Percentiles rank a stretch among this genome's conserved stretches.
Evolutionary conservation across 2,888 invertebrate genomes (phyloP).

Genomic region (Diachrysia chrysitis): DNA sequence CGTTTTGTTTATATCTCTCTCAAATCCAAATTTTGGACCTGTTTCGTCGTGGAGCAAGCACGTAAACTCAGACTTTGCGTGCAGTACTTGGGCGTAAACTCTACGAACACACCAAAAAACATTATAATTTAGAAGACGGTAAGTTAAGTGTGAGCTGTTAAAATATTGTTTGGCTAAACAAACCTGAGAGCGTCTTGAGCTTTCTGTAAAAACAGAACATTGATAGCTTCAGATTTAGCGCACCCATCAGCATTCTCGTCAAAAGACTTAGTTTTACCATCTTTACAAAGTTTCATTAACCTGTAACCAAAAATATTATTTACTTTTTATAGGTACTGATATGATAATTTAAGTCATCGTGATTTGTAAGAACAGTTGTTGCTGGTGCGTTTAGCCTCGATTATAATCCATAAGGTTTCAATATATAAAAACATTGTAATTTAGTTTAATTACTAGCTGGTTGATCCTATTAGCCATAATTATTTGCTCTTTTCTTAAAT

Average conservation of each 20-base stretch:
- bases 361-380: too few species aligned
- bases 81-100: neutral
- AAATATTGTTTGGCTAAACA: neutral
- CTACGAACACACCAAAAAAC: neutral
- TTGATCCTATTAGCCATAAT: too few species aligned
- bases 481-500: too few species aligned
- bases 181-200: slow-evolving; percentile 88
- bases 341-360: too few species aligned
- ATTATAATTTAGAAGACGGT: neutral
- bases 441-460: too few species aligned
- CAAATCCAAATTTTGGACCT: slow-evolving; percentile 60
- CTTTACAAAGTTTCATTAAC: slow-evolving; percentile 88
- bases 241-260: slow-evolving; percentile 93
- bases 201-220: slow-evolving; percentile 91
- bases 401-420: too few species aligned
- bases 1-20: slow-evolving; percentile 55
- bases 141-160: neutral
- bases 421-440: too few species aligned
- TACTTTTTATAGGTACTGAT: too few species aligned
- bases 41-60: slow-evolving; percentile 25
- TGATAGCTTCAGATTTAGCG: slow-evolving; percentile 92
- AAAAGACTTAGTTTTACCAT: slow-evolving; percentile 95
- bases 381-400: too few species aligned
- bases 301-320: slow-evolving; percentile 51
- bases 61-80: slow-evolving; percentile 89